Percentiles rank a stretch among this genome's conserved stretches.
phyloP scores from a whole-genome alignment of 2,797 vertebrate genomes.

The Gobio occitaniae region DNA sequence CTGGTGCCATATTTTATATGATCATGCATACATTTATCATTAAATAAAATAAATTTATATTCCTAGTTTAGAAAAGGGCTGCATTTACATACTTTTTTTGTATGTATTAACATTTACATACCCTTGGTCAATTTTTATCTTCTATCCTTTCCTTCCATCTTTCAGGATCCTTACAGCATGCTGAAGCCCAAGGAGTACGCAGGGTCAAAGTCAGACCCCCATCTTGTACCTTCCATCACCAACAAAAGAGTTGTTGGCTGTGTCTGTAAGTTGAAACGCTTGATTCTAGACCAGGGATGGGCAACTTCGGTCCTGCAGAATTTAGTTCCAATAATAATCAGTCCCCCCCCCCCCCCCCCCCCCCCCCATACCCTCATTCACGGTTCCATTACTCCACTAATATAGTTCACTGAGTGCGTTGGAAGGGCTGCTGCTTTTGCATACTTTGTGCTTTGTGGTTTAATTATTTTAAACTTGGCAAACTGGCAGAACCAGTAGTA shows the following conservation, averaged over 20 bases:
- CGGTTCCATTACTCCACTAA: too few species aligned
- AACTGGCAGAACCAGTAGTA: too few species aligned
- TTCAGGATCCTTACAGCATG: conserved; percentile 88
- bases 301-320: neutral
- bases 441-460: too few species aligned
- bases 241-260: conserved; percentile 90
- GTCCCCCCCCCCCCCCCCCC: too few species aligned
- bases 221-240: conserved; percentile 87
- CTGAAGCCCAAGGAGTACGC: conserved; percentile 82
- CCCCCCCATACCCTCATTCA: too few species aligned
- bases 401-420: too few species aligned
- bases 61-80: neutral
- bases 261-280: conserved; percentile 81
- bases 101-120: too few species aligned
- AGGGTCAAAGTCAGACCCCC: conserved; percentile 88
- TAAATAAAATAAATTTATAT: neutral
- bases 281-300: neutral
- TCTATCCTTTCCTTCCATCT: neutral
- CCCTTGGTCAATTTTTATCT: neutral
- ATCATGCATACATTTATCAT: neutral
- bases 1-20: neutral
- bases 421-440: too few species aligned
- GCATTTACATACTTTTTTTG: neutral
- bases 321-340: neutral
- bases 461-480: too few species aligned